Conservation (phyloP, 2,888 invertebrate species). For the Deroplatys truncata region DNA sequence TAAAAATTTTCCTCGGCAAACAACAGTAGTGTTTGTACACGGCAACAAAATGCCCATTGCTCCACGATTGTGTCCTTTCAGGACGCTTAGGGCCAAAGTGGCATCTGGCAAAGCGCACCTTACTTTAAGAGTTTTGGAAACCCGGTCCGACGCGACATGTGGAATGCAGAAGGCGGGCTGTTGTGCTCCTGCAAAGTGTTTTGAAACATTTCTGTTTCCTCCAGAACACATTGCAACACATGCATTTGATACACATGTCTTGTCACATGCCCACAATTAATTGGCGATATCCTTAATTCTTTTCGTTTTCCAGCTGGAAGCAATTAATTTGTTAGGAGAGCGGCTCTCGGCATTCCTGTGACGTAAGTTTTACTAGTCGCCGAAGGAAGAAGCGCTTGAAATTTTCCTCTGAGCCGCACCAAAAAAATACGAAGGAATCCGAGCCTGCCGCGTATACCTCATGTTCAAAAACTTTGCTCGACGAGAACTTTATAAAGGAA, state of each 20-base stretch:
- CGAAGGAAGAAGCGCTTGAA: not conserved
- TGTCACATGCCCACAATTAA: not conserved
- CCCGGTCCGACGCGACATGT: not conserved
- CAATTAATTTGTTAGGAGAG: constrained; percentile 5
- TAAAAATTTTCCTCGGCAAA: not conserved
- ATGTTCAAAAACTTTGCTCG: not conserved
- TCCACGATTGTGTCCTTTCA: not conserved
- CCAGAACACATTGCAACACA: not conserved
- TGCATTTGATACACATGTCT: not conserved
- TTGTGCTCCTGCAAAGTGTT: not conserved
- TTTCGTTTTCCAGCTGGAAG: not conserved
- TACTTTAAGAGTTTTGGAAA: not conserved
- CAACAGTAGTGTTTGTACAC: not conserved
- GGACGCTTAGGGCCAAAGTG: not conserved
- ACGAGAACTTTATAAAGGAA: not conserved
- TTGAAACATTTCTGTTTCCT: not conserved
- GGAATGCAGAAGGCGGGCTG: not conserved
- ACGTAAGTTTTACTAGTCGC: not conserved
- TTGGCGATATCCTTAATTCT: not conserved
- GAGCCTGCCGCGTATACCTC: not conserved
- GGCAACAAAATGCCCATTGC: not conserved
- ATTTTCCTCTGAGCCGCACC: not conserved
- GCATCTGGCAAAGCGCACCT: not conserved
- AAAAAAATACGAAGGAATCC: not conserved
- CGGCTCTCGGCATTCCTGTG: not conserved